Evolutionary conservation across 2,888 invertebrate genomes (phyloP), one percentile per base, ranked within the genome.

Genomic region (Stomorhina lunata): DNA sequence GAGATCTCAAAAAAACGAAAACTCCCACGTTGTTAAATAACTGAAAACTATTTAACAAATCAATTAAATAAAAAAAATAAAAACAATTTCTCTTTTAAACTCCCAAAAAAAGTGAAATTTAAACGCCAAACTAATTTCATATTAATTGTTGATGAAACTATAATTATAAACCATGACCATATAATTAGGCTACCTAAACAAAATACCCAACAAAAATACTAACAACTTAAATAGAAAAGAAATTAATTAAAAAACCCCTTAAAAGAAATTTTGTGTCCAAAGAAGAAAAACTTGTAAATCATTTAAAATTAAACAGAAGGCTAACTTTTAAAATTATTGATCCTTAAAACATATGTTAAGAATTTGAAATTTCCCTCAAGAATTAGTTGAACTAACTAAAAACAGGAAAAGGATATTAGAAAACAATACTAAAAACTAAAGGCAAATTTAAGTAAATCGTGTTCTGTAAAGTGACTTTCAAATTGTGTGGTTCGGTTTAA

Each of bases 81-180:
- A 68, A 37, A 68, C 4, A 27, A 40, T 37, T 68, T 43, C 20
- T 15, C 7, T 34, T 0, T 6, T n/a, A n/a, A n/a, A n/a, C n/a
- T n/a, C n/a, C n/a, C n/a, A n/a, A n/a, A n/a, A n/a, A n/a, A 40
- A 29, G 43, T 43, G 29, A 68, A 80, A 61, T 69, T 20, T 27
- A 34, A n/a, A 15, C 37, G 1, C 7, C 45, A 63, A 69, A 79
- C 71, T 76, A 79, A 82, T 82, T 76, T 79, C 34, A 59, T 59
- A 71, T 79, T 82, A 82, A 82, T 75, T 71, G 71, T 59, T 69
- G 75, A 59, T 82, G 82, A 82, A 75, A 76, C 79, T 71, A 59
- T 71, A 82, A 82, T 82, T 82, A 75, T 66, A 57, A 20, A 43
- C 27, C 65, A 71, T 50, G 59, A 71, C 79, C 82, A 45, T 71